phyloP scores from a whole-genome alignment of 1,140 invertebrate genomes.

The Eurosta solidaginis region DNA sequence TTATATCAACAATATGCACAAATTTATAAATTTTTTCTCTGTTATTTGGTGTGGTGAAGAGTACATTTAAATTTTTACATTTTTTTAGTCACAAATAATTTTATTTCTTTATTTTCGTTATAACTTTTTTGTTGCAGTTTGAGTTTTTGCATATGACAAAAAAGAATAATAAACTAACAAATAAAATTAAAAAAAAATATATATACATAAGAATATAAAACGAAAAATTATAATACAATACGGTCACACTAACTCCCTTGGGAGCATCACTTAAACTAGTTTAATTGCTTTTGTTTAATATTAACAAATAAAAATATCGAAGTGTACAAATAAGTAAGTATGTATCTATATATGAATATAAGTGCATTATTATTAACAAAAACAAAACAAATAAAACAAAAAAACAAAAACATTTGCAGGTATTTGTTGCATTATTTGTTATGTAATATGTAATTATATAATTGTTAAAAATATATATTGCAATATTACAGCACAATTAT shows the following conservation, averaged over 20 bases:
- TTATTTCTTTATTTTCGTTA: background rate
- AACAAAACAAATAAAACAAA: too few relatives aligned
- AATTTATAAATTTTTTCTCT: background rate
- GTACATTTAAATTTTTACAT: background rate
- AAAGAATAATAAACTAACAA: constrained; percentile 17
- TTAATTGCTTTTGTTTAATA: background rate
- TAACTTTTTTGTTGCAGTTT: background rate
- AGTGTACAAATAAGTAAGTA: background rate
- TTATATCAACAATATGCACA: background rate
- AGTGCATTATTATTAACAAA: background rate
- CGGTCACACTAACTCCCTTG: constrained; percentile 19
- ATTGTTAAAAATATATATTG: background rate
- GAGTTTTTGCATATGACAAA: background rate
- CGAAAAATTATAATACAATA: constrained; percentile 23
- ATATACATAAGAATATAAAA: too few relatives aligned
- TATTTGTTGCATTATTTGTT: background rate
- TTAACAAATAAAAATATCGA: background rate
- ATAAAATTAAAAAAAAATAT: background rate
- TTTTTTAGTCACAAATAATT: background rate
- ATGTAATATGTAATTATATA: background rate
- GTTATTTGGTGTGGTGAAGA: constrained; percentile 22
- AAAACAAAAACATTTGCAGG: background rate
- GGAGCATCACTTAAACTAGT: background rate
- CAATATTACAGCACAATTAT: constrained; percentile 18
- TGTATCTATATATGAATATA: background rate